Conservation (phyloP, 1,140 invertebrate genomes). For the Brachionus plicatilis region DNA sequence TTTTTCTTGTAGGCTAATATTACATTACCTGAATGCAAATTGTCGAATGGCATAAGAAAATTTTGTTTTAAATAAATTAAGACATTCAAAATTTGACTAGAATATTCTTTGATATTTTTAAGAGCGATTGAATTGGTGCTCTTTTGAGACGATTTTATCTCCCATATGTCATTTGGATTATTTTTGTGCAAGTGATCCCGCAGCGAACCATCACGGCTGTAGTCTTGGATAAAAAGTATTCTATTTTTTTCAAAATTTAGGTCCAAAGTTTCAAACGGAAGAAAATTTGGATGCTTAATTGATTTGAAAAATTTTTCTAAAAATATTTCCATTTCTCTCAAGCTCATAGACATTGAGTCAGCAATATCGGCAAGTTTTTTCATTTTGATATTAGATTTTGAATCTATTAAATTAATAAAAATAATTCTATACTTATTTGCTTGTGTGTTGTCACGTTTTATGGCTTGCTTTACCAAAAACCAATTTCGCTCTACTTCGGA, state of each 20-base stretch:
- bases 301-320: conserved; percentile 17
- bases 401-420: neutral
- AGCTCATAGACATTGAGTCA: neutral
- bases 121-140: neutral
- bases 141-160: neutral
- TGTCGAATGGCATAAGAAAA: neutral
- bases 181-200: neutral
- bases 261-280: neutral
- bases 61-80: conserved; percentile 37
- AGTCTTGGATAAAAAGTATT: conserved; percentile 18
- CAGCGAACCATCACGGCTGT: conserved; percentile 19
- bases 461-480: conserved; percentile 29
- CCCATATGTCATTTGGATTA: neutral
- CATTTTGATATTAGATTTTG: neutral
- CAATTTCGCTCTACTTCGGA: neutral
- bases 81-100: conserved; percentile 13
- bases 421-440: conserved; percentile 11
- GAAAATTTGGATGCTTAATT: neutral
- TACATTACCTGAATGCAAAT: conserved; percentile 36
- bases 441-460: neutral
- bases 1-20: conserved; percentile 24
- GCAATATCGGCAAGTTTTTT: conserved; percentile 6
- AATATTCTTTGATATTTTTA: conserved; percentile 26
- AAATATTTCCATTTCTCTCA: conserved; percentile 2
- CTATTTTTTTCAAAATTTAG: conserved; percentile 14